Evolutionary conservation across 30 jellyfish, hydroid and myxozoan genomes (phyloP), one percentile per base, ranked within the genome.

Genomic region (Sanderia malayensis): DNA sequence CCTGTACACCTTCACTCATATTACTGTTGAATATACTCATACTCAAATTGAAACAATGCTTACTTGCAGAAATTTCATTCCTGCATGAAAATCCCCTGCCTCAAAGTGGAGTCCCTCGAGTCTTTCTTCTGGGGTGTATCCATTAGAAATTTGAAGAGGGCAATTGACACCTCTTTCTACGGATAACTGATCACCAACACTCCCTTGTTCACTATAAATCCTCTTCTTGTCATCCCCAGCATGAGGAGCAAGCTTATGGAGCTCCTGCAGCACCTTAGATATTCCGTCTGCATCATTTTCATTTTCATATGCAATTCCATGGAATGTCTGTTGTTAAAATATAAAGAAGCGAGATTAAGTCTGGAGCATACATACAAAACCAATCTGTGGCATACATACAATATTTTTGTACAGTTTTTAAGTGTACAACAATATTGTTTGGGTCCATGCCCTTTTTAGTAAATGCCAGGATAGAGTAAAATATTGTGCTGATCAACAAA

Each of bases 141-240:
- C 81, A 30, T 68, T 68, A 7, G 70, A 44, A 17, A 68, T 44
- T 24, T 68, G 81, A 23, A 68, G 47, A 24, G 19, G 29, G 68
- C 81, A 68, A 46, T 68, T 68, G 15, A 68, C 81, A 18, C 71
- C 81, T 29, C 81, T 68, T 32, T 68, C 81, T 25, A 68, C 81
- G 7, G 81, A 41, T 15, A 68, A 32, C 44, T 34, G 81, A 46
- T 68, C 81, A 41, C 69, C 81, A 44, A 20, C 69, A 68, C 19
- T 41, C 10, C 49, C 81, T 44, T 68, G 81, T 46, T 68, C 69
- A 23, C 49, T 26, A 28, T 30, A 68, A 17, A 7, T 22, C 68
- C n/a, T 44, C 41, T 68, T 27, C 15, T 46, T 71, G 30, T 68
- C 81, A 13, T 68, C 81, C n/a, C 44, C 70, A 33, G 32, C n/a